Conservation (phyloP, 2,888 invertebrate genomes). For the Tridacna gigas region DNA sequence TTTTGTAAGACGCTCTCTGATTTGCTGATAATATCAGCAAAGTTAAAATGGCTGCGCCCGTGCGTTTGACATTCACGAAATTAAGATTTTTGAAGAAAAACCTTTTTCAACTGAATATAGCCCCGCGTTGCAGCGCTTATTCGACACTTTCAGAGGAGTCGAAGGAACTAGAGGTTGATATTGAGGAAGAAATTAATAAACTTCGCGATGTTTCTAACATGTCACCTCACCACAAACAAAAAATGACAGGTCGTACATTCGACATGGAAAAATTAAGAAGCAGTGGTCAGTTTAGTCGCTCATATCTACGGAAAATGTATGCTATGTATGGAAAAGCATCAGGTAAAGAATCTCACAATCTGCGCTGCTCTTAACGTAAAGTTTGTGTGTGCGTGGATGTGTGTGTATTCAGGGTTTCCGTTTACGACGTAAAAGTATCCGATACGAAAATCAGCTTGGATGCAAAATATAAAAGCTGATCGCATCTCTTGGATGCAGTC, state of each 20-base stretch:
- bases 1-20: constrained; percentile 8
- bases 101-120: no score
- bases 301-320: constrained; percentile 65
- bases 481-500: no score
- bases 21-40: constrained; percentile 16
- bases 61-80: constrained; percentile 28
- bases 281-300: neutral
- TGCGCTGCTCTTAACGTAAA: no score
- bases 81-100: no score
- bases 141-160: constrained; percentile 18
- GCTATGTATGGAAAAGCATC: constrained; percentile 90
- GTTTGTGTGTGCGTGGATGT: no score
- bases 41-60: constrained; percentile 59
- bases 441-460: no score
- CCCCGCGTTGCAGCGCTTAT: neutral
- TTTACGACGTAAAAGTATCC: no score
- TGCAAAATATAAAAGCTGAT: no score
- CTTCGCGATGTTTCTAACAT: constrained; percentile 51
- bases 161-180: constrained; percentile 32
- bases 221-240: neutral
- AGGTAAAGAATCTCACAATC: no score
- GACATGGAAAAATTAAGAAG: constrained; percentile 2
- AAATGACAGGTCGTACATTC: neutral
- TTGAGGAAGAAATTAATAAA: constrained; percentile 46
- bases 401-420: no score